Evolutionary conservation across 2,113 vertebrate genomes (phyloP).

Genomic region (Osmerus mordax): DNA sequence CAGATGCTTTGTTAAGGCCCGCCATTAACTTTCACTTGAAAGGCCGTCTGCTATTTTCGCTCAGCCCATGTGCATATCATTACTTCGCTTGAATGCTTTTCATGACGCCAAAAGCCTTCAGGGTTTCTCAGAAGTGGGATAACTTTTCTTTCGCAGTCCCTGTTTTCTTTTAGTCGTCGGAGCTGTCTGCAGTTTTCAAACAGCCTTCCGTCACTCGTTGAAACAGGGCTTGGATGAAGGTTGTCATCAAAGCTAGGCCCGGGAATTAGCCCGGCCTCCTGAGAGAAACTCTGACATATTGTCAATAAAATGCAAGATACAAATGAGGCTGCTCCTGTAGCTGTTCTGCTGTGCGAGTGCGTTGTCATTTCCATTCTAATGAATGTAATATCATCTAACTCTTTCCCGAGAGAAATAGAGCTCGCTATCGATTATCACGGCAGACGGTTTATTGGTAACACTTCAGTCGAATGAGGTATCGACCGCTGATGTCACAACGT

Average conservation of each 20-base stretch:
- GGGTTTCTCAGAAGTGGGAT: too few species aligned
- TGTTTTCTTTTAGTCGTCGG: too few species aligned
- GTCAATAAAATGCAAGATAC: conserved; percentile 38
- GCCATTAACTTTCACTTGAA: conserved; percentile 33
- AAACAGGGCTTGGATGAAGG: too few species aligned
- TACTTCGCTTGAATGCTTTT: conserved; percentile 24
- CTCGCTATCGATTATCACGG: conserved; percentile 43
- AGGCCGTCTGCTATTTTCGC: conserved; percentile 25
- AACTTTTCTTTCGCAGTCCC: too few species aligned
- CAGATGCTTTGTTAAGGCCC: conserved; percentile 33
- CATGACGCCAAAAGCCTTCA: too few species aligned
- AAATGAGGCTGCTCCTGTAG: conserved; percentile 25
- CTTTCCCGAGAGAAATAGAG: conserved; percentile 23
- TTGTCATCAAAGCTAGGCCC: too few species aligned
- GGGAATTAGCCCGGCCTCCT: conserved; percentile 20
- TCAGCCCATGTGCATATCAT: conserved; percentile 10
- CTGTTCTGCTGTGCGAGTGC: conserved; percentile 24
- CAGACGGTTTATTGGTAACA: conserved; percentile 49
- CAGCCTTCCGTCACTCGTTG: too few species aligned
- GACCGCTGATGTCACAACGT: conserved; percentile 28
- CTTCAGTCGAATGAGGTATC: conserved; percentile 61
- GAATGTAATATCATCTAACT: conserved; percentile 35
- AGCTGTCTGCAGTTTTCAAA: too few species aligned
- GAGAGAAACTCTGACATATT: neutral
- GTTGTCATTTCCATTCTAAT: conserved; percentile 55